These are phyloP conservation scores for Philereme transversata DNA, from an alignment of 2,888 invertebrate genomes.

Conservation along the genomic window DNA sequence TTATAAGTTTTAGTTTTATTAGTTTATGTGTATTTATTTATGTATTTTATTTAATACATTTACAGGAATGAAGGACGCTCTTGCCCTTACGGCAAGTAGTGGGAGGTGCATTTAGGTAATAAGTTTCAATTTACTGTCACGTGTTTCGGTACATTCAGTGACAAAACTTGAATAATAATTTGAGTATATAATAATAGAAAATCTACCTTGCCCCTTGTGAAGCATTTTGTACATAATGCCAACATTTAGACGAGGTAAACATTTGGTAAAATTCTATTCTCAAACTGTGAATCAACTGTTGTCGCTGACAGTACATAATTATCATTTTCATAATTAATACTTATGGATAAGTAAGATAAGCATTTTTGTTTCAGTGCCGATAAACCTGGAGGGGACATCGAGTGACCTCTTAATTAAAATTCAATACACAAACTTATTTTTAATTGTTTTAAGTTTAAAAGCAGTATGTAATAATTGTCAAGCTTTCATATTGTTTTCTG, in stretches of 20 bases:
- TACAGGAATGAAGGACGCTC: constrained; percentile 61
- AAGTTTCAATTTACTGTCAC: constrained; percentile 17
- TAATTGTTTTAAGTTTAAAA: constrained; percentile 4
- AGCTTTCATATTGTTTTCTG: not conserved
- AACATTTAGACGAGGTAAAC: too few relatives aligned
- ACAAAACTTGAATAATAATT: too few relatives aligned
- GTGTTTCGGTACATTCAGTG: not conserved
- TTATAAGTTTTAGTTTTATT: not conserved
- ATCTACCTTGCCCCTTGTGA: too few relatives aligned
- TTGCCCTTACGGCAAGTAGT: constrained; percentile 66
- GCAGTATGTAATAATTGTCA: constrained; percentile 3
- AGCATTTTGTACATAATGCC: too few relatives aligned
- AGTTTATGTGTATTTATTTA: not conserved
- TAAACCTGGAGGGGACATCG: constrained; percentile 44
- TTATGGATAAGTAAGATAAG: not conserved
- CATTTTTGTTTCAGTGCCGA: constrained; percentile 56
- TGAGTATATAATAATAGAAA: too few relatives aligned
- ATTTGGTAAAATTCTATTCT: too few relatives aligned
- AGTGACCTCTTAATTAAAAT: constrained; percentile 45
- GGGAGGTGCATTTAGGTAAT: constrained; percentile 48
- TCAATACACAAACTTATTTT: constrained; percentile 19
- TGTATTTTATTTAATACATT: constrained; percentile 32
- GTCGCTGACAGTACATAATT: not conserved
- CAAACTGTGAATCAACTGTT: not conserved
- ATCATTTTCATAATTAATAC: not conserved